Percentiles rank a stretch among this genome's conserved stretches.
Evolutionary conservation across 2,113 vertebrate species (phyloP).

Genomic region (Phyllostomus hastatus): DNA sequence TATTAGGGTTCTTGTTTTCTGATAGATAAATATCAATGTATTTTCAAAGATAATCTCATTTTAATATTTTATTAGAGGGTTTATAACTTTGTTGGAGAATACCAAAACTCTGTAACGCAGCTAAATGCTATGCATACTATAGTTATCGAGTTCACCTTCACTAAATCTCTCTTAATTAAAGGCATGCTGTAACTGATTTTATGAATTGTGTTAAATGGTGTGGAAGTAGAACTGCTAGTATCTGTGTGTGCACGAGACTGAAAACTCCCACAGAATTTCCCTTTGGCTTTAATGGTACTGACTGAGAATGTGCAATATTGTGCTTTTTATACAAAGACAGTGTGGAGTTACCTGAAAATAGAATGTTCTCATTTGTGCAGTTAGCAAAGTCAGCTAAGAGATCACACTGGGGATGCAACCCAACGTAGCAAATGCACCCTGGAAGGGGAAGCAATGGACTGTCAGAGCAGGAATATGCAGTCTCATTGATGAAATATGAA

Average conservation of each 20-base stretch:
- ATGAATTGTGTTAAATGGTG: not conserved
- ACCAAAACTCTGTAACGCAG: constrained; percentile 25
- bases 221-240: not conserved
- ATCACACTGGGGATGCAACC: not conserved
- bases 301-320: not conserved
- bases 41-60: constrained; percentile 46
- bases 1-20: constrained; percentile 47
- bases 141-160: not conserved
- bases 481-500: not conserved
- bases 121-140: not conserved
- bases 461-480: not conserved
- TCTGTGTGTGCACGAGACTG: not conserved
- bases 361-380: not conserved
- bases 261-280: not conserved
- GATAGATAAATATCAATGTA: not conserved
- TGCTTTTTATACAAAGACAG: not conserved
- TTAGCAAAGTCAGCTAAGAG: not conserved
- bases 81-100: constrained; percentile 51
- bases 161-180: not conserved
- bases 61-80: constrained; percentile 23
- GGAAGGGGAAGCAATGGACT: not conserved
- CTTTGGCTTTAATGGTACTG: not conserved
- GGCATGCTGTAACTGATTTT: not conserved
- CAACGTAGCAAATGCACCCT: not conserved
- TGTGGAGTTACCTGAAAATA: not conserved